These are phyloP conservation scores for Metalampra italica DNA, from an alignment of 2,888 invertebrate genomes.

Conservation along the genomic window DNA sequence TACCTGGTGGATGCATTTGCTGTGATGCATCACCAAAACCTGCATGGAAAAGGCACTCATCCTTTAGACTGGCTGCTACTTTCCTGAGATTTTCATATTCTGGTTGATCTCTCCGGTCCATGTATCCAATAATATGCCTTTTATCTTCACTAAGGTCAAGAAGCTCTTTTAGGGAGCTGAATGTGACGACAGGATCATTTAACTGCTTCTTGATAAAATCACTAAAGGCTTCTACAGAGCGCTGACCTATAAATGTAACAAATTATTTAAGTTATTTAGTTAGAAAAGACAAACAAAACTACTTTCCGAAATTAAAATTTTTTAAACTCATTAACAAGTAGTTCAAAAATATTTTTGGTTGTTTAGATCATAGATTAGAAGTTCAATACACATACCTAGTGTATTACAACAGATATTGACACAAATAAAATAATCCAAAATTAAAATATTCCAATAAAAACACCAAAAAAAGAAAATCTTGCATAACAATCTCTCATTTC, in stretches of 20 bases:
- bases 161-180: slow-evolving; percentile 84
- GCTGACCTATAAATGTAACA: slow-evolving; percentile 69
- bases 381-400: too few relatives aligned
- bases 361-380: too few relatives aligned
- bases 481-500: too few relatives aligned
- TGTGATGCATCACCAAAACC: slow-evolving; percentile 91
- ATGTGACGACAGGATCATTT: slow-evolving; percentile 90
- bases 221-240: slow-evolving; percentile 94
- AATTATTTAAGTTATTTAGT: too few relatives aligned
- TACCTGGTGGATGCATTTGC: slow-evolving; percentile 91
- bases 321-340: too few relatives aligned
- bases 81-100: slow-evolving; percentile 89
- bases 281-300: too few relatives aligned
- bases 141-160: slow-evolving; percentile 87
- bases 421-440: too few relatives aligned
- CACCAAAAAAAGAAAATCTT: too few relatives aligned
- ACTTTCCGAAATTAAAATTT: too few relatives aligned
- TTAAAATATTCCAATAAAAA: too few relatives aligned
- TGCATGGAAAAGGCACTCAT: slow-evolving; percentile 96
- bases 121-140: slow-evolving; percentile 93
- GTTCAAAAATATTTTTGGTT: too few relatives aligned
- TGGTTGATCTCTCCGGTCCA: slow-evolving; percentile 87
- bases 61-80: slow-evolving; percentile 92
- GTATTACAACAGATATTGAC: too few relatives aligned
- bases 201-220: slow-evolving; percentile 94